Percentiles rank a stretch among this genome's conserved stretches.
Conservation (phyloP, 1,140 invertebrate genomes). For the Oryzaephilus surinamensis region DNA sequence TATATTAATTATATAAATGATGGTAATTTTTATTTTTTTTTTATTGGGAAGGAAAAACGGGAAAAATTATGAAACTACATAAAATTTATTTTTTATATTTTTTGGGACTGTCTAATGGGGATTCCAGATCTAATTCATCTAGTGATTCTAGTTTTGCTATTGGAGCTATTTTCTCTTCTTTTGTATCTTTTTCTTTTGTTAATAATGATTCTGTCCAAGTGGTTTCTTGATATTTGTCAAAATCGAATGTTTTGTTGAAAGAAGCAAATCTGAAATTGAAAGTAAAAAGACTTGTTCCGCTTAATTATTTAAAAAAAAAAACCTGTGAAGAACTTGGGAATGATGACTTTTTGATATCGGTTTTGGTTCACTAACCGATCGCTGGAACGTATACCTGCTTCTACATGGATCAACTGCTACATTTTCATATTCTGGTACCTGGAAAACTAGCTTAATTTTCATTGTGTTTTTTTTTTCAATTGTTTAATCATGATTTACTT, state of each 20-base stretch:
- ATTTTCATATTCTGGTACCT: slow-evolving; percentile 34
- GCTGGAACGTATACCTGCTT: slow-evolving; percentile 31
- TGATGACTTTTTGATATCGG: slow-evolving; percentile 31
- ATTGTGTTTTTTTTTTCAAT: background rate
- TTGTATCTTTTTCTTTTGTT: slow-evolving; percentile 22
- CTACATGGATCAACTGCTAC: slow-evolving; percentile 27
- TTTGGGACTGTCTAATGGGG: slow-evolving; percentile 1
- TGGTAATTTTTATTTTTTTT: too few relatives aligned
- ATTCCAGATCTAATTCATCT: slow-evolving; percentile 49
- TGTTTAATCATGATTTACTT: background rate
- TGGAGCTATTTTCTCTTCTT: slow-evolving; percentile 39
- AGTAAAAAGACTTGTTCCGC: background rate
- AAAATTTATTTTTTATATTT: background rate
- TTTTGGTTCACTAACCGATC: slow-evolving; percentile 36
- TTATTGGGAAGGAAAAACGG: too few relatives aligned
- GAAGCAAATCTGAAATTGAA: slow-evolving; percentile 29
- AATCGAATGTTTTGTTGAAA: slow-evolving; percentile 35
- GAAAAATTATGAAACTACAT: too few relatives aligned
- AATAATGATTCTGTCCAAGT: slow-evolving; percentile 24
- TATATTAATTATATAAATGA: too few relatives aligned
- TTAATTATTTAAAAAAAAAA: background rate
- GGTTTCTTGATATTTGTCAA: slow-evolving; percentile 26
- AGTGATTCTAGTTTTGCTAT: slow-evolving; percentile 55
- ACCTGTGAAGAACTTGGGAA: slow-evolving; percentile 34
- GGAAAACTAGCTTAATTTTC: slow-evolving; percentile 13